A percentile compares a stretch with the other conserved stretches of the same genome.
phyloP scores from a whole-genome alignment of 2,113 vertebrate species.

The Clarias gariepinus region DNA sequence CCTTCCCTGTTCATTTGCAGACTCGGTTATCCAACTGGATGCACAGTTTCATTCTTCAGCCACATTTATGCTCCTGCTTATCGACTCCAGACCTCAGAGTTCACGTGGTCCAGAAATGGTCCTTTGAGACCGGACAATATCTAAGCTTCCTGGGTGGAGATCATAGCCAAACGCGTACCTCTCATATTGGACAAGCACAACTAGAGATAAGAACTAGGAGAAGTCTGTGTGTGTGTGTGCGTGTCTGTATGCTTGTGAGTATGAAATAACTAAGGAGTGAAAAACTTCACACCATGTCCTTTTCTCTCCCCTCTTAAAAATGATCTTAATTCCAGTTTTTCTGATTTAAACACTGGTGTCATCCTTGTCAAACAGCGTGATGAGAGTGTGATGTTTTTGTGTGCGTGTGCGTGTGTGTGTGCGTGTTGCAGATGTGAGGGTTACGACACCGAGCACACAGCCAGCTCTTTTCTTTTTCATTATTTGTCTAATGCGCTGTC shows the following conservation, averaged over 20 bases:
- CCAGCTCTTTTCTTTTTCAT: conserved; percentile 40
- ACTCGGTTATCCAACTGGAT: neutral
- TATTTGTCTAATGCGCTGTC: conserved; percentile 44
- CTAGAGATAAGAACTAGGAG: conserved; percentile 29
- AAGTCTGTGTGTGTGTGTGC: neutral
- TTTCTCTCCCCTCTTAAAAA: conserved; percentile 16
- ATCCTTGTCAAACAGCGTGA: conserved; percentile 53
- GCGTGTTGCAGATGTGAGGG: conserved; percentile 43
- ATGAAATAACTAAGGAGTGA: conserved; percentile 27
- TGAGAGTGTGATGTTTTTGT: conserved; percentile 42
- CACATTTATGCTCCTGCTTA: conserved; percentile 32
- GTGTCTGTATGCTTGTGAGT: neutral
- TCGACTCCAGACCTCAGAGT: conserved; percentile 27
- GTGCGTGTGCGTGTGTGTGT: conserved; percentile 24
- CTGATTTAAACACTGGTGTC: conserved; percentile 52
- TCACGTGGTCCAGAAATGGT: conserved; percentile 28
- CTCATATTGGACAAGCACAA: neutral
- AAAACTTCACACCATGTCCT: conserved; percentile 29
- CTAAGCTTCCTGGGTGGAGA: conserved; percentile 44
- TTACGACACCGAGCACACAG: conserved; percentile 41
- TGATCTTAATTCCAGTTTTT: conserved; percentile 44
- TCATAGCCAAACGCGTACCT: conserved; percentile 22
- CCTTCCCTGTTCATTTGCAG: conserved; percentile 1
- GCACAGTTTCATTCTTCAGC: conserved; percentile 24
- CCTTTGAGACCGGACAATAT: conserved; percentile 34